A percentile compares a stretch with the other conserved stretches of the same genome.
Conservation (phyloP, 2,113 vertebrate species). For the Panurus biarmicus region DNA sequence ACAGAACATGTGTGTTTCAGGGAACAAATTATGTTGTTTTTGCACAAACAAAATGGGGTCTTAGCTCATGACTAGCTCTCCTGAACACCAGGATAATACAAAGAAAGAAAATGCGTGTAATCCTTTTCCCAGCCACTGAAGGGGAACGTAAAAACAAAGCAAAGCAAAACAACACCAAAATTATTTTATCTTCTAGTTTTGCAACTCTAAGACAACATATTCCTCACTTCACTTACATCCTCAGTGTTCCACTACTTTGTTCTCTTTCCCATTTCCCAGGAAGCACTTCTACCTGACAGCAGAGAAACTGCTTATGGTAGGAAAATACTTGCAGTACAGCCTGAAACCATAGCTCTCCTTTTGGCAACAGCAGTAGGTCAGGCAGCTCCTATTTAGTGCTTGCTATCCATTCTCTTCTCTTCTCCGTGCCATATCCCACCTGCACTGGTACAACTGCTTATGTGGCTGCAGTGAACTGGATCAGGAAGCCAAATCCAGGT, state of each 20-base stretch:
- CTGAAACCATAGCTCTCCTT: neutral
- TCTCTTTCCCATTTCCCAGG: neutral
- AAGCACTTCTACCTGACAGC: neutral
- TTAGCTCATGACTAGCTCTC: neutral
- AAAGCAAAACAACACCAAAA: too few species aligned
- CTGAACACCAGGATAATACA: neutral
- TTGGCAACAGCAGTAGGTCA: neutral
- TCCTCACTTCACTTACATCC: neutral
- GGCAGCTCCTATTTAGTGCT: neutral
- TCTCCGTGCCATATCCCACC: neutral
- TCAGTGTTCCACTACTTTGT: neutral
- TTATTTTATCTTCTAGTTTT: neutral
- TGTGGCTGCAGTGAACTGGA: neutral
- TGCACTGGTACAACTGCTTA: neutral
- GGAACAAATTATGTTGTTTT: neutral
- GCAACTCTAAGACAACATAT: neutral
- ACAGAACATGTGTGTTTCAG: neutral
- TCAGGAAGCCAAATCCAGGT: neutral
- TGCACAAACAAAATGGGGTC: neutral
- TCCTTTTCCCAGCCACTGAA: neutral
- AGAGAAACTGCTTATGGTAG: neutral
- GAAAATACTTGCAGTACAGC: neutral
- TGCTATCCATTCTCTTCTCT: neutral
- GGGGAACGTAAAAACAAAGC: too few species aligned
- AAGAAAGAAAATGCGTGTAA: neutral